Evolutionary conservation across 2,113 vertebrate genomes (phyloP), one percentile per base, ranked within the genome.

Genomic region (Loxodonta africana): DNA sequence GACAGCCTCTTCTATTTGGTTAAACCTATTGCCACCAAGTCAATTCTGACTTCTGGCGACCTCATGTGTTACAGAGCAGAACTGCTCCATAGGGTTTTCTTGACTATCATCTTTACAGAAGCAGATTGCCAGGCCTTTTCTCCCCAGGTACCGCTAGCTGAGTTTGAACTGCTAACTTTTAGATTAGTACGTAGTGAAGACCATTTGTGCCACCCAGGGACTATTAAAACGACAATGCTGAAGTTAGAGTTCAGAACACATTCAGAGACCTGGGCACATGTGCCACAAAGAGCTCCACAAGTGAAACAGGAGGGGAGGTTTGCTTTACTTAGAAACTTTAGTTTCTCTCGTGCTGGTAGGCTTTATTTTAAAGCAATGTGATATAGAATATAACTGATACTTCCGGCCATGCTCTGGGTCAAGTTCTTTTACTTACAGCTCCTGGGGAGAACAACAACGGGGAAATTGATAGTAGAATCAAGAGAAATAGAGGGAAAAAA

Each of bases 211-310:
- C 20, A 12, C 71, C 18, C n/a, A 65, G 26, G 4, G 67, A 53
- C 26, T 48, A 71, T 95, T 92, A 85, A 91, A 94, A 65, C 77
- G 71, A 92, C 8, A 28, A 33, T 1, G 1, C 48, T 62, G 83
- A 86, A 57, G n/a, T 96, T 53, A 86, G 73, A 95, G 87, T 65
- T 77, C 71, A 81, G 48, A 90, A 95, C 81, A 94, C 74, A 95
- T 71, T 60, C 92, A 78, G n/a, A 87, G 65, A 8, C 69, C 60
- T 44, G 63, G 23, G 60, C 23, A 37, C 81, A 57, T 8, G 23
- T 1, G 9, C 41, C 44, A 6, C 26, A 44, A 12, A 4, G n/a
- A 81, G 81, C 30, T 44, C 71, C 33, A 9, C 21, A 87, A 20
- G 33, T 33, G 73, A 74, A 74, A 21, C 44, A 8, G 71, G 3